Conservation (phyloP, 2,113 vertebrate genomes). For the Amazona vittata region DNA sequence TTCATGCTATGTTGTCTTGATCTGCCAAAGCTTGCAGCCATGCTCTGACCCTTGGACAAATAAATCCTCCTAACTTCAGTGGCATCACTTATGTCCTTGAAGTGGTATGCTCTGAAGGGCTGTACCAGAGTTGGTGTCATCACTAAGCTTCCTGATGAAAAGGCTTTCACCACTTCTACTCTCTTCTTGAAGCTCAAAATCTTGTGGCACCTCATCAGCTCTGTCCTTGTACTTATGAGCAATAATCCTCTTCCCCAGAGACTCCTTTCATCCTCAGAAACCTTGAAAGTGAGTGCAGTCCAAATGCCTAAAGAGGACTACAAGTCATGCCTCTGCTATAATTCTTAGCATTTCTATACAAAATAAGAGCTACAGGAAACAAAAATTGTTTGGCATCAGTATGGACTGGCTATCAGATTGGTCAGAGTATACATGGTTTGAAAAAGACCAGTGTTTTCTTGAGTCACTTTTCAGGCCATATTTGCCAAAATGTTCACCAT, state of each 20-base stretch:
- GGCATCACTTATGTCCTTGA: background rate
- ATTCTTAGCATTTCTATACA: background rate
- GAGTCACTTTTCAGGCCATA: background rate
- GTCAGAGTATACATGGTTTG: background rate
- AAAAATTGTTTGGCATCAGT: background rate
- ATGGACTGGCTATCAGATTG: background rate
- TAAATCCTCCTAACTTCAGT: background rate
- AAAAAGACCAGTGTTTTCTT: background rate
- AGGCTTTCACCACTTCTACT: background rate
- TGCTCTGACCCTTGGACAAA: background rate
- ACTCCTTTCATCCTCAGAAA: background rate
- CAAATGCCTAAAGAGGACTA: background rate
- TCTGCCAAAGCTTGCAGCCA: background rate
- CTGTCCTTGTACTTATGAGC: background rate
- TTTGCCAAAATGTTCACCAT: conserved; percentile 20
- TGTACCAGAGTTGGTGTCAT: background rate
- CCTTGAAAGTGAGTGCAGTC: background rate
- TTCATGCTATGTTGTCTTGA: background rate
- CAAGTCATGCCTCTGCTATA: background rate
- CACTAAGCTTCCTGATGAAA: background rate
- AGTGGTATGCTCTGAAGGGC: background rate
- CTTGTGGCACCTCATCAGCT: background rate
- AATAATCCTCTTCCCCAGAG: background rate
- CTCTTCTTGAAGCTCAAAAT: background rate
- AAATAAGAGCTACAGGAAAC: background rate